phyloP scores from a whole-genome alignment of 2,113 vertebrate species.

The Numida meleagris region DNA sequence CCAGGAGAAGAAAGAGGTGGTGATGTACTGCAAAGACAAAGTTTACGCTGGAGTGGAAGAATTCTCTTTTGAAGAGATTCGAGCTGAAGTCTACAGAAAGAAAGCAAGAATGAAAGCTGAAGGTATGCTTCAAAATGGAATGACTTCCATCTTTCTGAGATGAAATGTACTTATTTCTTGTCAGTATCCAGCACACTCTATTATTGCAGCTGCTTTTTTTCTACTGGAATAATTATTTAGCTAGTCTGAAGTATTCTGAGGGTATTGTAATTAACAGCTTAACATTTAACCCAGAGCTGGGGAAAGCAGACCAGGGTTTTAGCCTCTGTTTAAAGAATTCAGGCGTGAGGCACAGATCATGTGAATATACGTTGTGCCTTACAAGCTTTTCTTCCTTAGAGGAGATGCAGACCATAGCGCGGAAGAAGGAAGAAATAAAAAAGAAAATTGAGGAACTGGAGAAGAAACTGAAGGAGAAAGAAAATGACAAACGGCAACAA shows the following conservation, averaged over 20 bases:
- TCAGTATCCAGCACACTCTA: neutral
- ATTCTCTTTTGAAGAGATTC: constrained; percentile 95
- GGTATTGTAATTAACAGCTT: neutral
- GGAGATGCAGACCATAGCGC: constrained; percentile 74
- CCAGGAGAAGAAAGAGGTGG: constrained; percentile 79
- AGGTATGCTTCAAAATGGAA: constrained; percentile 41
- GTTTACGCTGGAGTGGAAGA: constrained; percentile 90
- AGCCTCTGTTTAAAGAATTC: neutral
- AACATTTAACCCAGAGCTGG: accelerated
- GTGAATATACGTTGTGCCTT: neutral
- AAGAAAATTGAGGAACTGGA: constrained; percentile 81
- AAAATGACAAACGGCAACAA: constrained; percentile 40
- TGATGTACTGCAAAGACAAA: constrained; percentile 95
- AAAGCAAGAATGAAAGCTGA: constrained; percentile 75
- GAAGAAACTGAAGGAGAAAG: constrained; percentile 71
- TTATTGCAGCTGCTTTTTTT: neutral
- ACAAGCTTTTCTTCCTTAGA: constrained; percentile 49
- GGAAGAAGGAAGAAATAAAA: constrained; percentile 77
- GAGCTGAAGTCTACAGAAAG: constrained; percentile 88
- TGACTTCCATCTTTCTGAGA: neutral
- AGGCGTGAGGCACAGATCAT: neutral
- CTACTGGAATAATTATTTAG: neutral
- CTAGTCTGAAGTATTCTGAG: neutral
- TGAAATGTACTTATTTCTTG: neutral
- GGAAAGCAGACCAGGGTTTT: neutral